Evolutionary conservation across 2,797 vertebrate species (phyloP).

Genomic region (Mergus octosetaceus): DNA sequence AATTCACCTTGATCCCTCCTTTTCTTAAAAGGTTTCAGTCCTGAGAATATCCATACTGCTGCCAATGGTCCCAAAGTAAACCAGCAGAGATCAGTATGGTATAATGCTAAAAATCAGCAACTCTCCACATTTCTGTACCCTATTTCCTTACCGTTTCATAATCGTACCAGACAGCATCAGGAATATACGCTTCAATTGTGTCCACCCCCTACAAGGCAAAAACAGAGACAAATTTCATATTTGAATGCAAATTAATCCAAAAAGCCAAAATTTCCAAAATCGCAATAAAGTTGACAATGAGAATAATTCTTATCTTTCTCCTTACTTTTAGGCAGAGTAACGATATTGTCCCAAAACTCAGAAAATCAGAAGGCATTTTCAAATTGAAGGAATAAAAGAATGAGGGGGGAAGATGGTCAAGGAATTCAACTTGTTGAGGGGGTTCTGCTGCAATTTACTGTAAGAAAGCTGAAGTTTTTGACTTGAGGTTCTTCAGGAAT

Average conservation of each 20-base stretch:
- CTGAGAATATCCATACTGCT: too few species aligned
- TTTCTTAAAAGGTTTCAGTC: too few species aligned
- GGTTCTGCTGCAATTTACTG: not conserved
- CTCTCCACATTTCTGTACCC: not conserved
- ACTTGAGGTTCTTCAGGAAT: not conserved
- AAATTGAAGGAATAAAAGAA: not conserved
- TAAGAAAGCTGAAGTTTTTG: not conserved
- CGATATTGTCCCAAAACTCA: not conserved
- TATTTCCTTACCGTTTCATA: conserved; percentile 87
- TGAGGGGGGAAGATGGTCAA: not conserved
- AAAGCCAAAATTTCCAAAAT: not conserved
- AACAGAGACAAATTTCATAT: not conserved
- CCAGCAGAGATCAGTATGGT: too few species aligned
- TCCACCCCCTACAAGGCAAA: conserved; percentile 78
- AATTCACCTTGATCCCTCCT: too few species aligned
- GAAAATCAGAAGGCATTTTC: not conserved
- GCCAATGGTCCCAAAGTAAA: too few species aligned
- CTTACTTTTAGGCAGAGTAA: not conserved
- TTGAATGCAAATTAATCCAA: not conserved
- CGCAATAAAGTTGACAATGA: not conserved
- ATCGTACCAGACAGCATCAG: conserved; percentile 90
- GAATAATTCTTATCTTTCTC: not conserved
- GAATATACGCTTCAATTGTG: conserved; percentile 80
- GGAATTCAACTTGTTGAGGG: not conserved
- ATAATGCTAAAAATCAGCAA: not conserved